Evolutionary conservation across 2,113 vertebrate genomes (phyloP).

Genomic region (Rhipidura dahli): DNA sequence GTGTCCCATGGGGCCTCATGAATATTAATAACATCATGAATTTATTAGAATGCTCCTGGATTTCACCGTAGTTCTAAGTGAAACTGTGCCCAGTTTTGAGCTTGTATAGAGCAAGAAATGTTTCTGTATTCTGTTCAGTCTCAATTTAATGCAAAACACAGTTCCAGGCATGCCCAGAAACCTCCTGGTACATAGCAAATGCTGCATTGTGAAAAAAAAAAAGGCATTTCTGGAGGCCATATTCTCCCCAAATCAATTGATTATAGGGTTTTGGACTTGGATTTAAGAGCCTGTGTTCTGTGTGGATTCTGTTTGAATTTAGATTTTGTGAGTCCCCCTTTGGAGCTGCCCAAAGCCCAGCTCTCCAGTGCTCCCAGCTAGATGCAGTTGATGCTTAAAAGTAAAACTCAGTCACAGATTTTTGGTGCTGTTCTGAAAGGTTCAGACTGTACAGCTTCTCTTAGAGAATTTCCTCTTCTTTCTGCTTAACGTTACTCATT

Average conservation of each 20-base stretch:
- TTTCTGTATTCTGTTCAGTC: background rate
- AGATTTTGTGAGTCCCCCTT: background rate
- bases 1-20: background rate
- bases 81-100: background rate
- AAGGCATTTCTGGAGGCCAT: background rate
- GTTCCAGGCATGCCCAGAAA: background rate
- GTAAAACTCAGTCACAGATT: background rate
- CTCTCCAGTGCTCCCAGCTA: background rate
- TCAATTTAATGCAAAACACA: background rate
- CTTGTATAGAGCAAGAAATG: background rate
- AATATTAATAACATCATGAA: background rate
- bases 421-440: background rate
- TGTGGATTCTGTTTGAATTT: background rate
- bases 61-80: background rate
- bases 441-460: background rate
- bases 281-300: background rate
- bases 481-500: background rate
- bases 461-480: background rate
- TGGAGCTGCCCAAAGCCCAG: background rate
- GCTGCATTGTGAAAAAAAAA: background rate
- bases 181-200: background rate
- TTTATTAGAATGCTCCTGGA: background rate
- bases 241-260: background rate
- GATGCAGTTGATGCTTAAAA: background rate
- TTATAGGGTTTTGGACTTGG: background rate